A percentile compares a stretch with the other conserved stretches of the same genome.
Conservation (phyloP, 2,888 invertebrate species). For the Drosophila lacicola region DNA sequence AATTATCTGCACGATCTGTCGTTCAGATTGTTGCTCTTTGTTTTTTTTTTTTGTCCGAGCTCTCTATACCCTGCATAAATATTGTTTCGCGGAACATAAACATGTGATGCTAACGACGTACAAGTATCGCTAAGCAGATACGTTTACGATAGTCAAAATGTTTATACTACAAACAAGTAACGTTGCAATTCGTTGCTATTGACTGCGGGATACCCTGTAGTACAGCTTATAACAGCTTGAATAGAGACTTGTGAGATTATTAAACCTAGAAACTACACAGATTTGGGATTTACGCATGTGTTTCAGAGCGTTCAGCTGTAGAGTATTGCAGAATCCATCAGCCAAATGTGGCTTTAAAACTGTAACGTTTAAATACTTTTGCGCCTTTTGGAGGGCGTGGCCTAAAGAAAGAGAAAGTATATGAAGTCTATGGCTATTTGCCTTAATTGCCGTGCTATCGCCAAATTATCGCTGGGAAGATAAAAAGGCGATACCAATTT, state of each 20-base stretch:
- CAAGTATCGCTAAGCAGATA: slow-evolving; percentile 1
- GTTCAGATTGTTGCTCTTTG: background rate
- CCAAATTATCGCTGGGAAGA: background rate
- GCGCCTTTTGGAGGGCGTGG: too few species aligned
- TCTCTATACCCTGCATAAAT: slow-evolving; percentile 9
- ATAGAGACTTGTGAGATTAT: too few species aligned
- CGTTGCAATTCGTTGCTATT: background rate
- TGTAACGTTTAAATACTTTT: too few species aligned
- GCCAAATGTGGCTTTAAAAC: background rate
- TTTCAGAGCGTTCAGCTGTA: too few species aligned
- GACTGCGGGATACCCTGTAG: slow-evolving; percentile 1
- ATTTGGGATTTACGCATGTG: too few species aligned
- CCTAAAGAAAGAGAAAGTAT: too few species aligned
- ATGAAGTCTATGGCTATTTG: background rate
- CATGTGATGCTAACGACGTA: background rate
- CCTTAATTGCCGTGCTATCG: background rate
- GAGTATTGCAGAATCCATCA: too few species aligned
- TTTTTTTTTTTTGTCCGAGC: background rate
- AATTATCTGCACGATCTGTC: slow-evolving; percentile 43
- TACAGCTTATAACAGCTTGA: too few species aligned
- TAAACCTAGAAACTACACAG: too few species aligned
- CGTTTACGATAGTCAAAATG: background rate
- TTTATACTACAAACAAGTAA: background rate
- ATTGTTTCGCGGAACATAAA: background rate
- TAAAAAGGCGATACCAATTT: background rate